Evolutionary conservation across 2,888 invertebrate genomes (phyloP), one percentile per base, ranked within the genome.

Genomic region (Gibbula magus): DNA sequence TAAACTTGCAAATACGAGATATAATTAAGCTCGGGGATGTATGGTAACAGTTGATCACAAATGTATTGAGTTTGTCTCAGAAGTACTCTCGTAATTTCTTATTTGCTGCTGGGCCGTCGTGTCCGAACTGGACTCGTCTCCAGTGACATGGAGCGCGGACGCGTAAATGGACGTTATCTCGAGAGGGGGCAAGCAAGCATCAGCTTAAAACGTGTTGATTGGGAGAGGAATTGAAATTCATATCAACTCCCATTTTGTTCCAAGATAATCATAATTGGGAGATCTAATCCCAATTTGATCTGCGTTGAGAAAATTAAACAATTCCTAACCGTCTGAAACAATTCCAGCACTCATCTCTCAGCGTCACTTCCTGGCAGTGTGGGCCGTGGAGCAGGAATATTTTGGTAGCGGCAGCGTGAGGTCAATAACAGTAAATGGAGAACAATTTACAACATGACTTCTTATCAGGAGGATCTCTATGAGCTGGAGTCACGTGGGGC

Each of bases 1-100:
- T 81, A 81, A 81, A 81, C 81, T 81, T 81, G 81, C 81, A 81
- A 81, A 81, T 81, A 81, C 67, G 76, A 78, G 76, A 81, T 78
- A 81, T 81, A 81, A 81, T 78, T 81, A 75, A 56, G 78, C 25
- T 52, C 70, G 25, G 53, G 53, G 51, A 66, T 67, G 51, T 67
- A 76, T 51, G 78, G 76, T 13, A 54, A 45, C 76, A 35, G 53
- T 74, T 78, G 75, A 81, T 81, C 78, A 81, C 75, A 81, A 81
- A 81, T 81, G 81, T 79, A 81, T 81, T 81, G 79, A 79, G 76
- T 81, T 81, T 76, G 51, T 54, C 54, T 39, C 56, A 53, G 56
- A 45, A 20, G 78, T 29, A 56, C 70, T 54, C 70, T 70, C 54
- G 81, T 78, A 81, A 81, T 81, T 80, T 77, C 80, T 78, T 79